Conservation (phyloP, 1,140 invertebrate genomes). For the Venustaconcha ellipsiformis region DNA sequence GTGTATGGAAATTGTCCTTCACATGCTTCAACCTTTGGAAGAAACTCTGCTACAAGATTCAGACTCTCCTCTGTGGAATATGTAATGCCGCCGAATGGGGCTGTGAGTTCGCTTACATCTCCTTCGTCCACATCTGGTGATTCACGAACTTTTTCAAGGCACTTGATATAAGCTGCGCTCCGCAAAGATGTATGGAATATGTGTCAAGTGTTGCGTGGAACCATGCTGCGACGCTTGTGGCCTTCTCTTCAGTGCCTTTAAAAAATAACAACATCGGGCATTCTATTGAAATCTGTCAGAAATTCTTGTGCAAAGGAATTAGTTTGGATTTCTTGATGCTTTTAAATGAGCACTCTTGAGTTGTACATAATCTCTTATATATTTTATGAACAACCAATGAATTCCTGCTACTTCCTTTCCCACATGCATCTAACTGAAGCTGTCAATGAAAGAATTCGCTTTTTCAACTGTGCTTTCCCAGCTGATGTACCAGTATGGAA, state of each 20-base stretch:
- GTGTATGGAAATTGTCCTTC: constrained; percentile 79
- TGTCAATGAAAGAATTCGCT: no score
- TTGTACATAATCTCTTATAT: no score
- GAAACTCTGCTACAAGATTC: constrained; percentile 78
- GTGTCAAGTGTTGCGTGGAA: constrained; percentile 17
- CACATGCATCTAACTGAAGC: no score
- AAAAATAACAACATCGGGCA: constrained; percentile 9
- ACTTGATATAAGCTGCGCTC: constrained; percentile 13
- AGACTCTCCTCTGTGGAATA: constrained; percentile 78
- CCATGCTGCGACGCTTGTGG: constrained; percentile 27
- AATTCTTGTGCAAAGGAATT: no score
- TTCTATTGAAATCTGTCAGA: no score
- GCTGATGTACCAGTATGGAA: no score
- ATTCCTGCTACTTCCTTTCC: no score
- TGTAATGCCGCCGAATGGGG: constrained; percentile 78
- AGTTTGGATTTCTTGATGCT: no score
- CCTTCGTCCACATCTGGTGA: constrained; percentile 73
- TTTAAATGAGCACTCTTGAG: no score
- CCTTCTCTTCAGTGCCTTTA: constrained; percentile 13
- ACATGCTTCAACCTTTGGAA: constrained; percentile 78
- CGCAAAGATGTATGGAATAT: constrained; percentile 8
- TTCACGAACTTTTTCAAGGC: constrained; percentile 54
- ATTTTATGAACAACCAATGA: no score
- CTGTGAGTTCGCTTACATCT: constrained; percentile 80
- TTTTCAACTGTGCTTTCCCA: no score